phyloP scores from a whole-genome alignment of 2,113 vertebrate genomes.

The Pangasianodon gigas region DNA sequence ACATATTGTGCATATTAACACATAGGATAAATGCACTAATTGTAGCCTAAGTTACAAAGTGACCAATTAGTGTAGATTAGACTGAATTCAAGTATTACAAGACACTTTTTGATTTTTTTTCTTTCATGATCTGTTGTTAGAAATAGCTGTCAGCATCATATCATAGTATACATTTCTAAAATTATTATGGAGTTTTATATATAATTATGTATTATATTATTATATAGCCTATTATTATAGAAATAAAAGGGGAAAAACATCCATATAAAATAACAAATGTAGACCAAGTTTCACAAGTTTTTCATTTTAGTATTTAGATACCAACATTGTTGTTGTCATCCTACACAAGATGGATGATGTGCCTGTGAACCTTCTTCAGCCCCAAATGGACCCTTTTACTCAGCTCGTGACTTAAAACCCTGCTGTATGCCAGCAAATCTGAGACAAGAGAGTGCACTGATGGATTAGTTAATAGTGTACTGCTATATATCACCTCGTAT shows the following conservation, averaged over 20 bases:
- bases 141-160: not conserved
- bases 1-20: no score
- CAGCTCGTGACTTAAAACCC: not conserved
- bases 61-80: not conserved
- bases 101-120: not conserved
- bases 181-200: not conserved
- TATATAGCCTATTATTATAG: not conserved
- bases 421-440: not conserved
- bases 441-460: constrained; percentile 14
- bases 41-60: not conserved
- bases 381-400: constrained; percentile 11
- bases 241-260: not conserved
- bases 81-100: no score
- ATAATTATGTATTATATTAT: not conserved
- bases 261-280: not conserved
- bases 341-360: not conserved
- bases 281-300: not conserved
- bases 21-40: not conserved
- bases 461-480: constrained; percentile 47
- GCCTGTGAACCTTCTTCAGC: not conserved
- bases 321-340: no score
- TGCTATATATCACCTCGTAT: constrained; percentile 56
- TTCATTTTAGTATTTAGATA: not conserved
- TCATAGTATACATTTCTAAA: not conserved
- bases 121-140: not conserved